Evolutionary conservation across 2,888 invertebrate genomes (phyloP).

Genomic region (Hemaris fuciformis): DNA sequence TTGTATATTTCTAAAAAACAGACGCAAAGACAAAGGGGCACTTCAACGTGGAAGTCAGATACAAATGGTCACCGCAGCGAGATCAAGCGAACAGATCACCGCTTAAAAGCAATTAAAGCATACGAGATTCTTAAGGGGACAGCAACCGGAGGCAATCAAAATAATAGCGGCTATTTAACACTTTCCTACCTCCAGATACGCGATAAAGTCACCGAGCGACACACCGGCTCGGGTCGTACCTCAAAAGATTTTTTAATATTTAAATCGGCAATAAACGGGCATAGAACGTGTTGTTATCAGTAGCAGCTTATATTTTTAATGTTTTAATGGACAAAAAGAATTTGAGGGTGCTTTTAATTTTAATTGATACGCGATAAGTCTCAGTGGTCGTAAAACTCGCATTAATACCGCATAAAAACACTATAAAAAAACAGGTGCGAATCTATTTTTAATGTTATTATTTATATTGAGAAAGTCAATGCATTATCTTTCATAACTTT

Average conservation of each 20-base stretch:
- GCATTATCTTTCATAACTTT: slow-evolving; percentile 7
- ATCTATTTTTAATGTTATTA: slow-evolving; percentile 2
- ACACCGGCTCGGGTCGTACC: neutral
- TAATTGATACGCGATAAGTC: slow-evolving; percentile 6
- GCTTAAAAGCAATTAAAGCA: slow-evolving; percentile 16
- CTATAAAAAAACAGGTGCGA: neutral
- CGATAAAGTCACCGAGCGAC: slow-evolving; percentile 41
- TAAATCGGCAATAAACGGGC: slow-evolving; percentile 26
- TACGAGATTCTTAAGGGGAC: slow-evolving; percentile 51
- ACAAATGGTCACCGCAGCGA: slow-evolving; percentile 54
- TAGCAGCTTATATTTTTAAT: neutral
- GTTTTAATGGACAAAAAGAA: slow-evolving; percentile 6
- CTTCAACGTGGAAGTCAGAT: slow-evolving; percentile 56
- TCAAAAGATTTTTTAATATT: neutral
- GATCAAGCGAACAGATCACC: slow-evolving; percentile 38
- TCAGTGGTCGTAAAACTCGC: neutral
- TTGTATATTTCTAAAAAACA: slow-evolving; percentile 31
- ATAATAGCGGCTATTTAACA: slow-evolving; percentile 76
- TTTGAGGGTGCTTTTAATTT: slow-evolving; percentile 5
- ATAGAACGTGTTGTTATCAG: slow-evolving; percentile 16
- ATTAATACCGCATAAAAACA: neutral
- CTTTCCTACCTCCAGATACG: slow-evolving; percentile 59
- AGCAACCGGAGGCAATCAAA: slow-evolving; percentile 53
- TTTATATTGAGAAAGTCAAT: slow-evolving; percentile 3
- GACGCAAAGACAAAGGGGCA: slow-evolving; percentile 56